Evolutionary conservation across 2,797 vertebrate species (phyloP).

Genomic region (Gymnoscopelus microlampas): DNA sequence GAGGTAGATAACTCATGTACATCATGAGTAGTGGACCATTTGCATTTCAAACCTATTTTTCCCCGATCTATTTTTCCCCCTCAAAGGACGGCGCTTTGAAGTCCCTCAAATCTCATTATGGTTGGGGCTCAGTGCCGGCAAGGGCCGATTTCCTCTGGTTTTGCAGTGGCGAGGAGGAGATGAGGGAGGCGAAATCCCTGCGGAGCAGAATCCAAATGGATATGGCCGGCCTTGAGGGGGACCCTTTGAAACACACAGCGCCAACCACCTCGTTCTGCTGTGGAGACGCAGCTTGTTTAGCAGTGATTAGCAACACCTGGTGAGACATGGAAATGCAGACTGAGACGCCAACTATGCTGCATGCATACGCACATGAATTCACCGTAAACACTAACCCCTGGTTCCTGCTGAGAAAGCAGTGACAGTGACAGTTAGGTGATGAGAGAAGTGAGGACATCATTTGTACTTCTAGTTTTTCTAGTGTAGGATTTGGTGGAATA

Average conservation of each 20-base stretch:
- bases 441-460: neutral
- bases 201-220: constrained; percentile 64
- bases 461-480: neutral
- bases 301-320: constrained; percentile 56
- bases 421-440: neutral
- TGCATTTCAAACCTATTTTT: constrained; percentile 77
- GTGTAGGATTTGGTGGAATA: neutral
- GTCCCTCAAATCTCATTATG: constrained; percentile 83
- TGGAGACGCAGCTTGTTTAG: constrained; percentile 53
- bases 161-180: constrained; percentile 48
- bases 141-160: constrained; percentile 68
- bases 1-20: constrained; percentile 68
- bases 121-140: constrained; percentile 52
- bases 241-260: constrained; percentile 55
- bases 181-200: constrained; percentile 70
- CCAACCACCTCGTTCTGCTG: constrained; percentile 41
- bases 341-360: constrained; percentile 20
- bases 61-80: constrained; percentile 67
- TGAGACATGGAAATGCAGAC: constrained; percentile 24
- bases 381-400: neutral
- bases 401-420: neutral
- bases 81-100: constrained; percentile 79
- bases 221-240: constrained; percentile 38
- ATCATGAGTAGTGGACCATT: constrained; percentile 64
- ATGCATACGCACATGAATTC: neutral